Evolutionary conservation across 37 sponge, comb jelly and placozoan genomes (phyloP).

Genomic region (Eunapius fragilis): DNA sequence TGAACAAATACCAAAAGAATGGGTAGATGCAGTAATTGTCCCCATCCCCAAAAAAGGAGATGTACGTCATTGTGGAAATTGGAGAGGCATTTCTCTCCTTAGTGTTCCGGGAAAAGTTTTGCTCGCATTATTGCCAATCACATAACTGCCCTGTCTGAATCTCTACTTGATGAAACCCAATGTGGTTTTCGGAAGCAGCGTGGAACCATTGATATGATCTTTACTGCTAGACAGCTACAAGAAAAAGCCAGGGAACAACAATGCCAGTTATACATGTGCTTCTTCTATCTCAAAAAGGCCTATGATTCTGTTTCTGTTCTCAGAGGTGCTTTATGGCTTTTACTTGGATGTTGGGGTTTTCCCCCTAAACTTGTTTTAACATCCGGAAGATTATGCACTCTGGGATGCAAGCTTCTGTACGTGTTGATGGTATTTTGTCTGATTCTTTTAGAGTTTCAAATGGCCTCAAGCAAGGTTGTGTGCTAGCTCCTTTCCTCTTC

Average conservation of each 20-base stretch:
- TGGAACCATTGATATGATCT: conserved; percentile 34
- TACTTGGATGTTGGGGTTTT: not conserved
- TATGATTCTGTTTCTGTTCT: conserved; percentile 31
- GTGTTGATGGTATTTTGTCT: conserved; percentile 11
- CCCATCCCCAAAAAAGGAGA: too few relatives aligned
- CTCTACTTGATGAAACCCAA: conserved; percentile 21
- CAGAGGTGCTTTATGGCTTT: conserved; percentile 14
- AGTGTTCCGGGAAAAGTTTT: too few relatives aligned
- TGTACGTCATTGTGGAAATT: too few relatives aligned
- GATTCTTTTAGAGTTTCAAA: conserved; percentile 29
- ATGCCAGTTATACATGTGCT: conserved; percentile 19
- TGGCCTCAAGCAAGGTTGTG: conserved; percentile 57
- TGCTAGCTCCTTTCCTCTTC: conserved; percentile 33
- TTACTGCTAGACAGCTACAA: conserved; percentile 34
- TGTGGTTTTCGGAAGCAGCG: conserved; percentile 38
- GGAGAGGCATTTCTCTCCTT: too few relatives aligned
- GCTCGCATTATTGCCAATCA: too few relatives aligned
- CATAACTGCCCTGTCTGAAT: too few relatives aligned
- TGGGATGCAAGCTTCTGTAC: conserved; percentile 42
- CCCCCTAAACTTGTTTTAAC: conserved; percentile 7
- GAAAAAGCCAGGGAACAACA: conserved; percentile 43
- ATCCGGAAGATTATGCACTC: conserved; percentile 29
- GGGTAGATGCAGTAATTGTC: too few relatives aligned
- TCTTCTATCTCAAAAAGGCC: conserved; percentile 20
- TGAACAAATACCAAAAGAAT: too few relatives aligned